Conservation (phyloP, 2,113 vertebrate species). For the Typhlomys cinereus region DNA sequence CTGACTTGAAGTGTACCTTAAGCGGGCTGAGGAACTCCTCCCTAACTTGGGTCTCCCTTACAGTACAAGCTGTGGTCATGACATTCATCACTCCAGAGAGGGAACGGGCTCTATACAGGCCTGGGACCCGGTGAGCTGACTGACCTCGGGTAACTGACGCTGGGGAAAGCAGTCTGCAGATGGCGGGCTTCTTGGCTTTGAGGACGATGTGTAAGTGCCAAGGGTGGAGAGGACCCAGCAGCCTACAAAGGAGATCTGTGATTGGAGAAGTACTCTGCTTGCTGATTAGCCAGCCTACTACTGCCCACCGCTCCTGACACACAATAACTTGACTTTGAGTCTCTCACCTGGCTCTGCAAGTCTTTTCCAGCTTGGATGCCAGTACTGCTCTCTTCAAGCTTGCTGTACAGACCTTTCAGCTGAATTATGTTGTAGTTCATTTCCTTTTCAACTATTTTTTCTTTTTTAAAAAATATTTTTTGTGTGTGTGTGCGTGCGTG, state of each 20-base stretch:
- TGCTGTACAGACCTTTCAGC: too few relatives aligned
- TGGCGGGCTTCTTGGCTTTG: not conserved
- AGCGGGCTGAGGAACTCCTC: not conserved
- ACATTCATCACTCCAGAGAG: too few relatives aligned
- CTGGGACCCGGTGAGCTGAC: not conserved
- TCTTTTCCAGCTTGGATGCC: not conserved
- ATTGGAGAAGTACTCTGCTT: not conserved
- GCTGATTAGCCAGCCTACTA: rapidly evolving
- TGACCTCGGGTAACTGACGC: not conserved
- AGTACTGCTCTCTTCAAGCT: rapidly evolving
- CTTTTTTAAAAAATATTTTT: not conserved
- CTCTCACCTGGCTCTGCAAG: not conserved
- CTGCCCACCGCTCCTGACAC: not conserved
- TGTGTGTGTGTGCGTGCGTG: not conserved
- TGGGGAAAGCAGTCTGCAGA: not conserved
- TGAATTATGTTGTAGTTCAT: not conserved
- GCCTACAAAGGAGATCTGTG: not conserved
- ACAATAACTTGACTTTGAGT: not conserved
- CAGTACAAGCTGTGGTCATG: not conserved
- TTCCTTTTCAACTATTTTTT: not conserved
- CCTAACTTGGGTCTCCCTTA: not conserved
- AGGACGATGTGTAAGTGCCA: not conserved
- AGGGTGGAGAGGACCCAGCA: too few relatives aligned
- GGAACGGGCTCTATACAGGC: not conserved
- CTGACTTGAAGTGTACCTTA: not conserved